Conservation (phyloP, 2,888 invertebrate species). For the Colostygia pectinataria region DNA sequence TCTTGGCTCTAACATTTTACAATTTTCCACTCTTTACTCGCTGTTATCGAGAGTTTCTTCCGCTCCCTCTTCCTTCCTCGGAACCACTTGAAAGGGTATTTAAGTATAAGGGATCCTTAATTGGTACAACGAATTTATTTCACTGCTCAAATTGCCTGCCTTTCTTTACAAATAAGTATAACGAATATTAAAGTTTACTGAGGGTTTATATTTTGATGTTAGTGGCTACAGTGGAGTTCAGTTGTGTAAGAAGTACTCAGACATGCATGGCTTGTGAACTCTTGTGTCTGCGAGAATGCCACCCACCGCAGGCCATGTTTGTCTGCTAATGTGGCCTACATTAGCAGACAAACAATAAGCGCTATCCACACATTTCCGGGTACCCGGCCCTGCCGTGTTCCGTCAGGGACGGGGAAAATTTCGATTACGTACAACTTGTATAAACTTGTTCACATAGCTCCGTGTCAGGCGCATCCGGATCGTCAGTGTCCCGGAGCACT, state of each 20-base stretch:
- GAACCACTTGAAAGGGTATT: conserved; percentile 73
- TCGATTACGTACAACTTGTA: too few species aligned
- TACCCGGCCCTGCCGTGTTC: too few species aligned
- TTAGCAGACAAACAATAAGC: too few species aligned
- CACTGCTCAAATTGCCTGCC: conserved; percentile 47
- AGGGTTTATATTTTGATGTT: not conserved
- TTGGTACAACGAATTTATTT: conserved; percentile 73
- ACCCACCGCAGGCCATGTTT: too few species aligned
- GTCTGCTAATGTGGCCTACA: too few species aligned
- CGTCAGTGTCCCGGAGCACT: too few species aligned
- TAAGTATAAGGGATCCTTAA: conserved; percentile 74
- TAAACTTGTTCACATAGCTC: too few species aligned
- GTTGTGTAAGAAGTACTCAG: not conserved
- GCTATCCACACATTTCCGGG: too few species aligned
- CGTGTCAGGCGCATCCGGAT: too few species aligned
- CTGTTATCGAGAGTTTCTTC: conserved; percentile 76
- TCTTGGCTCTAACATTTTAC: conserved; percentile 66
- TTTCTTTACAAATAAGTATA: conserved; percentile 40
- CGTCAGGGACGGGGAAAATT: too few species aligned
- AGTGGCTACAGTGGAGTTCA: not conserved
- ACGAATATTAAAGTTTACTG: not conserved
- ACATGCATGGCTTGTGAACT: too few species aligned
- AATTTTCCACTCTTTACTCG: conserved; percentile 72
- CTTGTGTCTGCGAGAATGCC: too few species aligned
- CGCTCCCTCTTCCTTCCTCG: conserved; percentile 72